Evolutionary conservation across 2,113 vertebrate genomes (phyloP).

Genomic region (Melanotaenia duboulayi): DNA sequence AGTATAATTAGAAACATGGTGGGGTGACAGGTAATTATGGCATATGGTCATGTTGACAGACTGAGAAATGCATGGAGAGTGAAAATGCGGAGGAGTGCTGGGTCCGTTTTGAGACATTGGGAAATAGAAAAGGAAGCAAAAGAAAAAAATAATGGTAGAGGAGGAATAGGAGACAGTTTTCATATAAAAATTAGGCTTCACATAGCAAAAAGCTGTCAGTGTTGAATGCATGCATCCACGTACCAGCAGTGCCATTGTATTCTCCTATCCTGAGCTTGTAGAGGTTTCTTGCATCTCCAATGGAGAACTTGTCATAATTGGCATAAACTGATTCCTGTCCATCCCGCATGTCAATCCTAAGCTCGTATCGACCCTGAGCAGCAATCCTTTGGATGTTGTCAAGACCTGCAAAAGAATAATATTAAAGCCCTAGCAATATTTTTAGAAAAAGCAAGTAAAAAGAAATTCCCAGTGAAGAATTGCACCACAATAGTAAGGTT

Average conservation of each 20-base stretch:
- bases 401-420: conserved; percentile 83
- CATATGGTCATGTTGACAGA: conserved; percentile 68
- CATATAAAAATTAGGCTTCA: not conserved
- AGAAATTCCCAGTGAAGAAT: no score
- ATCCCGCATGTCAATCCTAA: conserved; percentile 94
- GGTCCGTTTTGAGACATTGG: conserved; percentile 17
- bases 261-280: conserved; percentile 94
- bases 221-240: conserved; percentile 3
- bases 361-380: conserved; percentile 91
- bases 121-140: conserved; percentile 1
- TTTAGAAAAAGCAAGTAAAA: no score
- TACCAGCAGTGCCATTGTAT: conserved; percentile 97
- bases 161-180: not conserved
- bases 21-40: conserved; percentile 59
- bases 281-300: conserved; percentile 89
- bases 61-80: conserved; percentile 22
- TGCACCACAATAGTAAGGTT: no score
- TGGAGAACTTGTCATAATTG: conserved; percentile 92
- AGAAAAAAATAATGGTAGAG: conserved; percentile 21
- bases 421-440: not conserved
- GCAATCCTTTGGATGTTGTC: conserved; percentile 95
- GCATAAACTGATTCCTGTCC: conserved; percentile 91
- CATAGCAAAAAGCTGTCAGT: not conserved
- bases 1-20: conserved; percentile 60
- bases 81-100: conserved; percentile 40